phyloP scores from a whole-genome alignment of 2,888 invertebrate genomes.

The Acleris emargana region DNA sequence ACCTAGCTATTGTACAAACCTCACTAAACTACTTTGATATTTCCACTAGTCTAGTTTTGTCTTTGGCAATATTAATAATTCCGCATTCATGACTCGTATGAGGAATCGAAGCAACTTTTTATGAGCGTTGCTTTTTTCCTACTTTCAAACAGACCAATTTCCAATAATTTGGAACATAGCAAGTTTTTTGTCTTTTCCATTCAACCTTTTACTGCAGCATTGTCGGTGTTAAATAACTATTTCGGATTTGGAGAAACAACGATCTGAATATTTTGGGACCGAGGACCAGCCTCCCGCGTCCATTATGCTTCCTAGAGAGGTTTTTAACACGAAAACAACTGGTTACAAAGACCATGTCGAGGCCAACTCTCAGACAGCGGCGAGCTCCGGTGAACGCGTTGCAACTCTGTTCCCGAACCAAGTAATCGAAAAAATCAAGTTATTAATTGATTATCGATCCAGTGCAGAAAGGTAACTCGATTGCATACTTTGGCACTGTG shows the following conservation, averaged over 20 bases:
- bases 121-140: neutral
- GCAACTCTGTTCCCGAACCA: neutral
- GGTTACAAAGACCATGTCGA: neutral
- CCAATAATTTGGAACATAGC: too few species aligned
- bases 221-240: too few species aligned
- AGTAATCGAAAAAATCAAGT: neutral
- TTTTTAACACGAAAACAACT: neutral
- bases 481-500: slow-evolving; percentile 62
- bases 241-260: too few species aligned
- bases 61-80: slow-evolving; percentile 60
- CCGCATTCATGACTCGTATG: slow-evolving; percentile 31
- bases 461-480: slow-evolving; percentile 12
- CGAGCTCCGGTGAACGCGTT: neutral
- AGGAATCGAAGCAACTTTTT: slow-evolving; percentile 37
- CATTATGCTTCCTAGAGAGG: neutral
- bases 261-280: too few species aligned
- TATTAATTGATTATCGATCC: too few species aligned
- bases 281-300: too few species aligned
- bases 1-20: slow-evolving; percentile 64
- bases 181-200: too few species aligned
- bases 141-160: neutral
- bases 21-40: slow-evolving; percentile 56
- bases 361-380: slow-evolving; percentile 1
- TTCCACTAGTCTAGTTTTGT: slow-evolving; percentile 53
- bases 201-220: too few species aligned